phyloP scores from a whole-genome alignment of 2,888 invertebrate genomes.

The Galerucella pusilla region DNA sequence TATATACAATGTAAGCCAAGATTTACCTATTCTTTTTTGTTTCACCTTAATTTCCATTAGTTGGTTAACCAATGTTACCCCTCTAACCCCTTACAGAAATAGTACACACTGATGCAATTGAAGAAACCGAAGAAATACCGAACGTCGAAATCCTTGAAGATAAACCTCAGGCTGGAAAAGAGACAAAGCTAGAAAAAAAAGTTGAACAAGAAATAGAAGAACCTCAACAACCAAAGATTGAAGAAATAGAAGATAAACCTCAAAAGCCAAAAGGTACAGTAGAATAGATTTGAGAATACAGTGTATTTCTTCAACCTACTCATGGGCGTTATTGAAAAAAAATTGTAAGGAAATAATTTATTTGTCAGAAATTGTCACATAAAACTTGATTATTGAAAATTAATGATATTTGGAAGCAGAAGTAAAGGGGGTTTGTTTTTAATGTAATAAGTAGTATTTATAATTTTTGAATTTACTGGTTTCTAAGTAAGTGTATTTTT shows the following conservation, averaged over 20 bases:
- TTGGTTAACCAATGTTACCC: conserved; percentile 22
- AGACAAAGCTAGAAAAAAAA: conserved; percentile 53
- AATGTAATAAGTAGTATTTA: background rate
- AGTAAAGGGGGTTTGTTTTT: no score
- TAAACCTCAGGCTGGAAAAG: conserved; percentile 55
- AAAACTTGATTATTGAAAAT: no score
- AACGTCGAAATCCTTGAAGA: conserved; percentile 68
- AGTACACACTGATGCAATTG: conserved; percentile 62
- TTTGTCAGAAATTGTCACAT: no score
- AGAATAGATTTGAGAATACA: no score
- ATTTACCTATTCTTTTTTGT: conserved; percentile 9
- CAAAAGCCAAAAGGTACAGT: conserved; percentile 49
- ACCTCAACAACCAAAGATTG: conserved; percentile 57
- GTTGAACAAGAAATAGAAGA: conserved; percentile 55
- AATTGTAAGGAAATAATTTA: no score
- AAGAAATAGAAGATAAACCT: conserved; percentile 55
- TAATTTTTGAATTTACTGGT: background rate
- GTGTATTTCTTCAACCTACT: no score
- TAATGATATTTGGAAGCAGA: no score
- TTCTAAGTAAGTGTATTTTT: conserved; percentile 4
- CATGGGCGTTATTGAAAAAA: no score
- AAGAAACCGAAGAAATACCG: conserved; percentile 60
- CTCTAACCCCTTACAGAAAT: conserved; percentile 62
- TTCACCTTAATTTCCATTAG: conserved; percentile 23
- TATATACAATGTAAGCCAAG: background rate